Evolutionary conservation across 2,888 invertebrate genomes (phyloP).

Genomic region (Lepidochrysops patricia): DNA sequence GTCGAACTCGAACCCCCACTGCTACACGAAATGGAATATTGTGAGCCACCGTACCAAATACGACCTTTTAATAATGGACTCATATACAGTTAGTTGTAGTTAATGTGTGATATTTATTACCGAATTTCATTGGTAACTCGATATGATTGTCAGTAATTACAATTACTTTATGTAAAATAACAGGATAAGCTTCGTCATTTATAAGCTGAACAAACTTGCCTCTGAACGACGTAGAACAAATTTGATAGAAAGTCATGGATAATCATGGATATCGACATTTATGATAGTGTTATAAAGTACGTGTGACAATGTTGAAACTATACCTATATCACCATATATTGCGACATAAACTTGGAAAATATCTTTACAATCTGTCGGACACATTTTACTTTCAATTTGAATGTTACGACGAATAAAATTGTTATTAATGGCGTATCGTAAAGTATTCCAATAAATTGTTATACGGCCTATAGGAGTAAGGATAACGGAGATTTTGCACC

Average conservation of each 20-base stretch:
- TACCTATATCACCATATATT: background rate
- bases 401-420: conserved; percentile 9
- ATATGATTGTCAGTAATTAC: background rate
- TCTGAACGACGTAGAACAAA: too few species aligned
- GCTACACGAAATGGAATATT: conserved; percentile 70
- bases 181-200: too few species aligned
- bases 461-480: conserved; percentile 30
- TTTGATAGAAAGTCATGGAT: too few species aligned
- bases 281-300: background rate
- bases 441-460: conserved; percentile 8
- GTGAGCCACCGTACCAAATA: conserved; percentile 44
- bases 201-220: too few species aligned
- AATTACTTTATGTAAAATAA: background rate
- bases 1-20: conserved; percentile 69
- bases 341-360: background rate
- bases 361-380: conserved; percentile 5
- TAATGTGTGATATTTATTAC: conserved; percentile 5
- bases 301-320: background rate
- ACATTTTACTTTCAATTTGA: conserved; percentile 8
- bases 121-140: background rate
- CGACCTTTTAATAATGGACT: conserved; percentile 54
- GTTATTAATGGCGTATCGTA: conserved; percentile 9
- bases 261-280: background rate
- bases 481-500: conserved; percentile 35
- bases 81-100: conserved; percentile 15